Base-by-base conservation (phyloP, 2,888 invertebrate species). In the Cosmorhoe ocellata region DNA sequence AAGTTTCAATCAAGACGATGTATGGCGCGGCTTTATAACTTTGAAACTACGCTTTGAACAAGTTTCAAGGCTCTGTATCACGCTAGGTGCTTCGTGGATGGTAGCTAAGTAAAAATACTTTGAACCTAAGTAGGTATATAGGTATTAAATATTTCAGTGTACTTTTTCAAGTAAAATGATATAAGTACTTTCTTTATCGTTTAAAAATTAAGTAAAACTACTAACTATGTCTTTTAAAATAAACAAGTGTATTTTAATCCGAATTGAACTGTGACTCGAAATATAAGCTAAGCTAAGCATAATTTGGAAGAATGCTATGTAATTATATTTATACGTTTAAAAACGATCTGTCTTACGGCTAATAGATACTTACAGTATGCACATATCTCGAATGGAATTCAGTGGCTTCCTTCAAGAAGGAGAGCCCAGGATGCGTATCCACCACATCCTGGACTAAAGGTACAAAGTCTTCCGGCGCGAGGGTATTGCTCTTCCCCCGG, bases 341-440 rank as follows among this genome's bases (percentile, higher is more conserved):
- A 18, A 18, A 18, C 18, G 18, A 18, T 3, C 2, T 18, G 4
- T 18, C 18, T 3, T 4, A 18, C 18, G 2, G 18, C 3, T 32
- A 12, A 32, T 1, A 30, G 6, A 3, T n/a, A 49, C 88, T 83
- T 75, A 96, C 99, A 79, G 99, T 99, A 86, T 99, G 98, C 66
- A 99, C 97, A 82, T 99, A 99, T 92, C 98, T 94, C 56, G 98
- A 98, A 92, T 99, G 99, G 90, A 99, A 99, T 91, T 99, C 99
- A 0, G 97, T 96, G 51, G 99, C 99, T 82, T 99, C 98, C 83
- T 98, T 97, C 51, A 99, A 93, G 92, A 99, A 99, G 57, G 96
- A 96, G 63, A 99, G 93, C 37, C 99, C 99, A 0, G 99, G 99
- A 91, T 99, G 99, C 6, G 98, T 97, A 81, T 99, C 98, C 32